A percentile compares a stretch with the other conserved stretches of the same genome.
These are phyloP conservation scores for Gavia stellata DNA, from an alignment of 2,113 vertebrate species.

Conservation along the genomic window DNA sequence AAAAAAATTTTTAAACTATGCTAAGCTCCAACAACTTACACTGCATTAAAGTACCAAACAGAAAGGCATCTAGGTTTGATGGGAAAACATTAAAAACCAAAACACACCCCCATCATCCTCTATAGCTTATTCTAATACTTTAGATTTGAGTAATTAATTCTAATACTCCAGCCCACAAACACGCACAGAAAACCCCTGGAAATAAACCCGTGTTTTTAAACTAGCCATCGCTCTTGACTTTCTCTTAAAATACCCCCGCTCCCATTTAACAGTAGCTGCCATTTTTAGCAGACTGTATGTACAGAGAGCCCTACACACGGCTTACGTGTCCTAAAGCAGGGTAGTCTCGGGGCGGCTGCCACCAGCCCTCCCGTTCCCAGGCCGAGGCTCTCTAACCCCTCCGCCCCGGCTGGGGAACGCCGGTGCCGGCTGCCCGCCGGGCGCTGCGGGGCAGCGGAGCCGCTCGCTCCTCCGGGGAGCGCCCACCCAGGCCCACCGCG, in stretches of 20 bases:
- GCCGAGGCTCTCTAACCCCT: neutral
- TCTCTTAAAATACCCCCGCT: neutral
- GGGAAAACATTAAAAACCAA: neutral
- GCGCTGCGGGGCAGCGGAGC: neutral
- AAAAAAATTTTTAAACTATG: neutral
- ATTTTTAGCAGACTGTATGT: rapidly evolving
- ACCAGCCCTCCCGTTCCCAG: neutral
- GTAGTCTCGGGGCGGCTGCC: neutral
- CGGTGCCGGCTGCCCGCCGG: too few species aligned
- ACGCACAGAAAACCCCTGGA: too few species aligned
- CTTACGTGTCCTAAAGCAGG: rapidly evolving
- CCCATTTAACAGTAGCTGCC: too few species aligned
- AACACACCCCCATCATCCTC: rapidly evolving
- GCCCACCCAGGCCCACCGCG: neutral
- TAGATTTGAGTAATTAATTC: neutral
- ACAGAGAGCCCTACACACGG: rapidly evolving
- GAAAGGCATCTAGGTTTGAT: neutral
- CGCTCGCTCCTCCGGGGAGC: neutral
- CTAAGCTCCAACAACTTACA: neutral
- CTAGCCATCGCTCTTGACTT: neutral
- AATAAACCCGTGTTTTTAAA: neutral
- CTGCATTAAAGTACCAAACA: neutral
- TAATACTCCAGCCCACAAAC: too few species aligned
- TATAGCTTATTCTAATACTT: neutral
- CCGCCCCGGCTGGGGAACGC: neutral